These are phyloP conservation scores for Escarpia spicata DNA, from an alignment of 2,888 invertebrate species.

Conservation along the genomic window DNA sequence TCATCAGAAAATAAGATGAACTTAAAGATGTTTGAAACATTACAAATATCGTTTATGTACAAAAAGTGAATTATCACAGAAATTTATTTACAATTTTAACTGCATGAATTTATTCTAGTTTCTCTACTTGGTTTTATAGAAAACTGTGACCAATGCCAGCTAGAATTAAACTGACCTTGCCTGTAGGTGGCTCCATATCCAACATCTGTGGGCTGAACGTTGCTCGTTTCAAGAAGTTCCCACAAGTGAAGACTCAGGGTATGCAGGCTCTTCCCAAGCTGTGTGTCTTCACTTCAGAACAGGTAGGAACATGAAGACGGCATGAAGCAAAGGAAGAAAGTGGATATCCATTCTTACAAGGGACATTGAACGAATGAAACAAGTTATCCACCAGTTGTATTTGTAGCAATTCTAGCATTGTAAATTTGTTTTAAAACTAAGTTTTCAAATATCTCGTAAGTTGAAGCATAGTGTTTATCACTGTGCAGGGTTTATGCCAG, in stretches of 20 bases:
- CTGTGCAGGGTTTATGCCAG: too few species aligned
- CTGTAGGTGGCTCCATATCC: conserved; percentile 40
- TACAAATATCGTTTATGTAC: too few species aligned
- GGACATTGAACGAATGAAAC: background rate
- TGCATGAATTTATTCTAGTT: background rate
- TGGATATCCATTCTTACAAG: too few species aligned
- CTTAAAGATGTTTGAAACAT: too few species aligned
- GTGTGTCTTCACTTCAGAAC: conserved; percentile 36
- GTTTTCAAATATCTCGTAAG: too few species aligned
- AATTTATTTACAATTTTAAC: background rate
- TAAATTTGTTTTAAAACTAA: too few species aligned
- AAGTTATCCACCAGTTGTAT: background rate
- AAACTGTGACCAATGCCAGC: background rate
- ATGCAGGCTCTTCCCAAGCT: conserved; percentile 35
- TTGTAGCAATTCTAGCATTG: background rate
- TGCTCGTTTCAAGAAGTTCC: conserved; percentile 38
- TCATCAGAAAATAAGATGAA: too few species aligned
- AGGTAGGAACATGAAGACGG: conserved; percentile 27
- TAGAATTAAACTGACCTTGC: background rate
- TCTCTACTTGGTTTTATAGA: background rate
- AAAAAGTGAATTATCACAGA: background rate
- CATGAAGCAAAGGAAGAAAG: background rate
- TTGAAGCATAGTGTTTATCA: too few species aligned
- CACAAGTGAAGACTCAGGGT: conserved; percentile 39
- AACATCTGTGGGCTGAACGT: conserved; percentile 43